Percentiles rank a stretch among this genome's conserved stretches.
Evolutionary conservation across 2,113 vertebrate genomes (phyloP).

Genomic region (Nothocercus nigrocapillus): DNA sequence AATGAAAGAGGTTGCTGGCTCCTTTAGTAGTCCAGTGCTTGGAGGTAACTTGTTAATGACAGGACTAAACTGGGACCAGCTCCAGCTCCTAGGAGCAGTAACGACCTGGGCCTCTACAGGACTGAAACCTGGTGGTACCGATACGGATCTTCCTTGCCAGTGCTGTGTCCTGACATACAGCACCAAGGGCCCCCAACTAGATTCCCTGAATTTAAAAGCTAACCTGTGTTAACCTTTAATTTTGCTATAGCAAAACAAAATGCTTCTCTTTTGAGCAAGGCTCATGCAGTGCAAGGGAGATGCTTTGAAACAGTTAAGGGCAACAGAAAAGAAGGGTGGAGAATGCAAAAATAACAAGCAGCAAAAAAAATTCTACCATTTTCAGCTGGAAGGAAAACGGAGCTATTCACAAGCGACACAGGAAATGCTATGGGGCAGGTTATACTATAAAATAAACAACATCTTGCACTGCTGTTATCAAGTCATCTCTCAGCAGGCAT

Average conservation of each 20-base stretch:
- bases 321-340: neutral
- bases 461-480: neutral
- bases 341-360: neutral
- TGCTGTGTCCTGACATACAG: accelerated
- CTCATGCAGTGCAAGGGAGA: accelerated
- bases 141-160: neutral
- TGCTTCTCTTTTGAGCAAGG: neutral
- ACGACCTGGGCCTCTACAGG: neutral
- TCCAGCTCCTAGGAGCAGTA: neutral
- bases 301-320: neutral
- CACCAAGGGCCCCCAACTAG: accelerated
- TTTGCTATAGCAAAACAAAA: neutral
- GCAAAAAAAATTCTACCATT: neutral
- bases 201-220: neutral
- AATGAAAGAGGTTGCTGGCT: accelerated
- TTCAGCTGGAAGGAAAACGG: neutral
- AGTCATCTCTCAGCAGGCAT: neutral
- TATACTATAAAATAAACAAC: neutral
- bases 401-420: neutral
- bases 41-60: neutral
- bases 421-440: neutral
- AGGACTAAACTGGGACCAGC: neutral
- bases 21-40: neutral
- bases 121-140: neutral
- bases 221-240: neutral